These are phyloP conservation scores for Anarrhichthys ocellatus DNA, from an alignment of 2,113 vertebrate genomes.

Conservation along the genomic window DNA sequence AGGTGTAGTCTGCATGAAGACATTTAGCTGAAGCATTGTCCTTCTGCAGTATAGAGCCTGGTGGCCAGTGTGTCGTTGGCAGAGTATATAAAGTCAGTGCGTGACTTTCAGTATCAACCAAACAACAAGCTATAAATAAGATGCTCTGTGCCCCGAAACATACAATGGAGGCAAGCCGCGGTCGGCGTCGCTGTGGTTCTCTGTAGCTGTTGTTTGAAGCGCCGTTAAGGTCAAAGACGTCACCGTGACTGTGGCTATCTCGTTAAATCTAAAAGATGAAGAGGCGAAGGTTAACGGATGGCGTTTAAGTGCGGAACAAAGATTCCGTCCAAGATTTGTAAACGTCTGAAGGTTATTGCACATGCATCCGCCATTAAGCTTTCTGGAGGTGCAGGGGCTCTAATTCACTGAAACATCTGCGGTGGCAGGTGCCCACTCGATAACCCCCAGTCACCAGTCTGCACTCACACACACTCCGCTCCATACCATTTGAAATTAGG, in stretches of 20 bases:
- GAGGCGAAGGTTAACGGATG: background rate
- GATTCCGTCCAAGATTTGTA: background rate
- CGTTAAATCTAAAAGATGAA: background rate
- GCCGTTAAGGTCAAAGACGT: constrained; percentile 7
- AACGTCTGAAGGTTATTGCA: constrained; percentile 44
- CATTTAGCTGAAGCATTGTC: background rate
- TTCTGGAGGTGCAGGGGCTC: constrained; percentile 28
- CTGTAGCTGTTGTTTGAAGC: constrained; percentile 8
- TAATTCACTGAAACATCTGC: constrained; percentile 59
- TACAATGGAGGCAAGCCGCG: background rate
- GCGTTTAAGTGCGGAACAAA: background rate
- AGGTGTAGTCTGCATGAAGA: background rate
- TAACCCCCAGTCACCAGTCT: constrained; percentile 34
- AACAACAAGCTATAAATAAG: constrained; percentile 43
- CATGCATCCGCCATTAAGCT: constrained; percentile 3
- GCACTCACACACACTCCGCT: constrained; percentile 14
- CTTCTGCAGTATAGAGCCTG: background rate
- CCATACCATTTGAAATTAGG: constrained; percentile 12
- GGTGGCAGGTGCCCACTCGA: constrained; percentile 50
- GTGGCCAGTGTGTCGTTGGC: constrained; percentile 1
- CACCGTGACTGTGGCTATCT: background rate
- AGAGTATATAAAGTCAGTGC: constrained; percentile 14
- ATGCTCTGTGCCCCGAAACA: constrained; percentile 24
- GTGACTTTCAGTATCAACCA: constrained; percentile 27
- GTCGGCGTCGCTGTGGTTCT: background rate